Base-by-base conservation (phyloP, 2,113 vertebrate genomes). In the Aythya baeri region DNA sequence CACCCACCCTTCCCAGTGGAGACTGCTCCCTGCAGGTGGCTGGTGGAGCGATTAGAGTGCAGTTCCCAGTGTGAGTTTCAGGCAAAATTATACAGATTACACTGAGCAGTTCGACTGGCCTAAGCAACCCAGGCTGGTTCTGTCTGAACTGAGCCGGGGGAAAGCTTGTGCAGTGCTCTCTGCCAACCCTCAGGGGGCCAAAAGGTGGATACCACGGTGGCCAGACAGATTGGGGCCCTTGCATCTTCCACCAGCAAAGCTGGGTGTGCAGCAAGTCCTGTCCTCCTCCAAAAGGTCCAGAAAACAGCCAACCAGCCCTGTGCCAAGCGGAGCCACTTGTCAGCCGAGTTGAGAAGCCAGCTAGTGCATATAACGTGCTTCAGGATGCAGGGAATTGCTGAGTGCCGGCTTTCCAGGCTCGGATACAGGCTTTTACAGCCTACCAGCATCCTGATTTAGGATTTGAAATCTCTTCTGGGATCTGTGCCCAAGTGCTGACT, bases 191-290 rank as follows among this genome's bases (percentile, higher is more conserved):
- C 4, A 25, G 49, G 11, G 49, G 49, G 49, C 26, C 9, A 6
- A 25, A 0, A 7, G 29, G 11, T 0, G 3, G 46, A 41, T 38
- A 25, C 38, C 5, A 1, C 11, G 1, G 34, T 52, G 36, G 29
- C 58, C 36, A n/a, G 52, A 32, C 18, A 43, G 57, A 32, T 14
- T 41, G 18, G 34, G 54, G 20, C 26, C 36, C 18, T 41, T n/a
- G 27, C 25, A 31, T 74, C 57, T 66, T 83, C 50, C n/a, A 66
- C 31, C 23, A 57, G 73, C 68, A 75, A 41, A 85, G 31, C 46
- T 54, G 34, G 7, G 34, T 36, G 58, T 79, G 44, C 54, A 76
- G 62, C 34, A 83, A 52, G 5, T 12, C 8, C 3, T 57, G 34
- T 76, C 58, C 34, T 92, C 66, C 57, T 80, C 52, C 70, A 65